A percentile compares a stretch with the other conserved stretches of the same genome.
Evolutionary conservation across 2,113 vertebrate species (phyloP).

Genomic region (Chrysochloris asiatica): DNA sequence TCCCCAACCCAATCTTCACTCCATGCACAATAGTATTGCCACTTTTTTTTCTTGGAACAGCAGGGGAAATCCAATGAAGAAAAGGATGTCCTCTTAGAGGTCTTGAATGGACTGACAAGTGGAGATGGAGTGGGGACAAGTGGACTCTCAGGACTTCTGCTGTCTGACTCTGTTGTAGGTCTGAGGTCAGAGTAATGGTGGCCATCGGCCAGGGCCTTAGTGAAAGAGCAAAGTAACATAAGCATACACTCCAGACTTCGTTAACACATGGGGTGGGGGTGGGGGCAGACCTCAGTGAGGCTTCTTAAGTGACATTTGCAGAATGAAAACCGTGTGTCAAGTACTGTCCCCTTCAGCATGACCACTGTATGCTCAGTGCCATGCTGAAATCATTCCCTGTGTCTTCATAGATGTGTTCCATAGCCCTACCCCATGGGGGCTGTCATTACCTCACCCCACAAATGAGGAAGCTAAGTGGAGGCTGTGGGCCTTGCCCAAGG

Average conservation of each 20-base stretch:
- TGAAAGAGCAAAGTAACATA: too few relatives aligned
- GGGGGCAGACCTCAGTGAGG: too few relatives aligned
- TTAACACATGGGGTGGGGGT: not conserved
- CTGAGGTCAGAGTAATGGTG: not conserved
- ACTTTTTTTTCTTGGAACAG: not conserved
- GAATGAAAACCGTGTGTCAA: fast-evolving
- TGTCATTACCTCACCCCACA: too few relatives aligned
- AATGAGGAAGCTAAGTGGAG: too few relatives aligned
- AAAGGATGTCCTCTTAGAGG: not conserved
- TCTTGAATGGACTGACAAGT: not conserved
- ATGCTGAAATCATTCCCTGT: too few relatives aligned
- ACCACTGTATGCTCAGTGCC: not conserved
- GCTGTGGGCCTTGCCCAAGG: too few relatives aligned
- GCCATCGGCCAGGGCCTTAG: not conserved
- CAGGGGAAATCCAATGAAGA: not conserved
- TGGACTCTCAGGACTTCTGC: not conserved
- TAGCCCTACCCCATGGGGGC: too few relatives aligned
- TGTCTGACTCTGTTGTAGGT: not conserved
- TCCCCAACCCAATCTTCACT: not conserved
- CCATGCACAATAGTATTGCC: not conserved
- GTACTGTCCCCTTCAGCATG: not conserved
- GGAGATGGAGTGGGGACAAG: fast-evolving
- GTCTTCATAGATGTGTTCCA: too few relatives aligned
- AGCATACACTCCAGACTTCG: not conserved
- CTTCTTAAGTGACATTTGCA: too few relatives aligned